Evolutionary conservation across 1,140 invertebrate genomes (phyloP).

Genomic region (Argopecten irradians): DNA sequence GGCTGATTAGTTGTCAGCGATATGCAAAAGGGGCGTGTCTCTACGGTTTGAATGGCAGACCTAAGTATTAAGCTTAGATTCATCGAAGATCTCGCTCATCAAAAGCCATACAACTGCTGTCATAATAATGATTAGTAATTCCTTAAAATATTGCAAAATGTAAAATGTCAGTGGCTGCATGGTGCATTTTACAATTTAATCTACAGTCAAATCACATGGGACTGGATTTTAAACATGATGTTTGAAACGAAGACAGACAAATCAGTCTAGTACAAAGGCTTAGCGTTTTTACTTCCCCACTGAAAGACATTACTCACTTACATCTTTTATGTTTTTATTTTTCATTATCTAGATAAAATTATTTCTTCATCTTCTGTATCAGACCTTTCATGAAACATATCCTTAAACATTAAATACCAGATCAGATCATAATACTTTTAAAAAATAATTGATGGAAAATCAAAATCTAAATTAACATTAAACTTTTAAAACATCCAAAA

Average conservation of each 20-base stretch:
- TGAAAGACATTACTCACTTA: neutral
- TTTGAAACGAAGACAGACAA: slow-evolving; percentile 22
- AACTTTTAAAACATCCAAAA: too few species aligned
- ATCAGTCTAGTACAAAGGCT: neutral
- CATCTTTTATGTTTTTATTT: too few species aligned
- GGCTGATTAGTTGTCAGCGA: neutral
- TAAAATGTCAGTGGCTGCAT: neutral
- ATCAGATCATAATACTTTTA: too few species aligned
- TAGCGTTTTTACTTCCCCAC: neutral
- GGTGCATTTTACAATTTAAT: neutral
- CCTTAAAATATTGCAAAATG: slow-evolving; percentile 12
- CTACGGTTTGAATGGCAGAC: neutral
- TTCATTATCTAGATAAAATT: neutral
- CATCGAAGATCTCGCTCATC: neutral
- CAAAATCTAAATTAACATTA: too few species aligned
- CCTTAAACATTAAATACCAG: too few species aligned
- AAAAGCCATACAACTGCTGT: neutral
- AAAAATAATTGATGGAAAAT: too few species aligned
- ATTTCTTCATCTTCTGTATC: neutral
- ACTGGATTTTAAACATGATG: neutral
- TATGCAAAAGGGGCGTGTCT: slow-evolving; percentile 14
- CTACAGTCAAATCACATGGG: neutral
- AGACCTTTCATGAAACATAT: neutral
- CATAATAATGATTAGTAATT: neutral
- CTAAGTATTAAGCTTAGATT: neutral